Base-by-base conservation (phyloP, 2,113 vertebrate species). In the Himantopus leucocephalus region DNA sequence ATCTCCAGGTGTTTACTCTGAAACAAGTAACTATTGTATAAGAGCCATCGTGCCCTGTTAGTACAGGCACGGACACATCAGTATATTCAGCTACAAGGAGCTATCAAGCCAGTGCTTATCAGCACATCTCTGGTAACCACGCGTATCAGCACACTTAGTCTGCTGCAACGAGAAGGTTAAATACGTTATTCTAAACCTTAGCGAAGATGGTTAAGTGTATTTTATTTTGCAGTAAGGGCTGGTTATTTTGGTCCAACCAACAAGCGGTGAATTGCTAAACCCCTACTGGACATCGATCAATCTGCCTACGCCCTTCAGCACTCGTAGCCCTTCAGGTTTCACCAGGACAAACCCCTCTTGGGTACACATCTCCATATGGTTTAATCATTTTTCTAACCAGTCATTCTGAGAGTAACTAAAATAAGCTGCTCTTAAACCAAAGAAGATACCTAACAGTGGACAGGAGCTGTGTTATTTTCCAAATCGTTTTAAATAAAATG, bases 101-200 rank as follows among this genome's bases (percentile, higher is more conserved):
- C 91, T 85, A 87, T 79, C 70, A 27, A 68, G 84, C 94, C 72
- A 15, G 60, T 0, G 18, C 92, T 96, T 95, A 87, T 95, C 93
- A 91, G 70, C 90, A 78, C 93, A 94, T 93, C 95, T 87, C 90
- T 87, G 73, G 70, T 68, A 90, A 91, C 80, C 87, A 82, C 15
- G 2, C 2, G 0, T 50, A 53, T 72, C 43, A 77, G 85, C 55
- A 55, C 87, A 41, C 78, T 62, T 20, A 19, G 34, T 34, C 77
- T 88, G 77, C 91, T 91, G 73, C 77, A 68, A 39, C 6, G n/a
- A 94, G 62, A 48, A 82, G 82, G 53, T 87, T 86, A 58, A 91
- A 55, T 9, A 77, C 2, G 8, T 80, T 29, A 41, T n/a, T 37
- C 78, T 29, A 35, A 94, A n/a, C 53, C 71, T 55, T 12, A 43